Conservation (phyloP, 2,888 invertebrate genomes). For the Limenitis camilla region DNA sequence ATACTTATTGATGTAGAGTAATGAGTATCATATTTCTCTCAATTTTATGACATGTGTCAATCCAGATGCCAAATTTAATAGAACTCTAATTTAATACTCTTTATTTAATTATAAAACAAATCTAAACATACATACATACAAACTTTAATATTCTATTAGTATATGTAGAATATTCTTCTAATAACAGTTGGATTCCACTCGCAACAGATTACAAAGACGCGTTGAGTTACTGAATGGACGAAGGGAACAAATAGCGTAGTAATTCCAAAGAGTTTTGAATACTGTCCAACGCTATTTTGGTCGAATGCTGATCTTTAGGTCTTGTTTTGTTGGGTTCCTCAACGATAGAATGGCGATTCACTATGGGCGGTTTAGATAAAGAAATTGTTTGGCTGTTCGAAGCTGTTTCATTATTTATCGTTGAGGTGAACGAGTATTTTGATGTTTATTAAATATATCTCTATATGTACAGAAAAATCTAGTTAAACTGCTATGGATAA, state of each 20-base stretch:
- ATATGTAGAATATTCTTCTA: conserved; percentile 36
- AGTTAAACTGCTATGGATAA: too few relatives aligned
- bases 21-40: too few relatives aligned
- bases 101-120: too few relatives aligned
- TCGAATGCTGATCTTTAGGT: conserved; percentile 62
- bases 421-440: background rate
- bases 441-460: background rate
- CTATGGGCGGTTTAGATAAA: conserved; percentile 26
- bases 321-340: conserved; percentile 56
- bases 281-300: conserved; percentile 71
- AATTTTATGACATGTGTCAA: too few relatives aligned
- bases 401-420: background rate
- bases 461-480: background rate
- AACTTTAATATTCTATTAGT: background rate
- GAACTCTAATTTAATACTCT: too few relatives aligned
- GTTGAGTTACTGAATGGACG: conserved; percentile 71
- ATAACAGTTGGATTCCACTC: conserved; percentile 58
- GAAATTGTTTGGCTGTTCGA: conserved; percentile 26
- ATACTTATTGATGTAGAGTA: too few relatives aligned
- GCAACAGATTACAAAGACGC: conserved; percentile 56
- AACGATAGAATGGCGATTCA: conserved; percentile 44
- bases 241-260: conserved; percentile 65
- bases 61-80: too few relatives aligned
- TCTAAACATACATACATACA: too few relatives aligned
- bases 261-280: conserved; percentile 73